Conservation (phyloP, 2,888 invertebrate genomes). For the Campaea margaritaria region DNA sequence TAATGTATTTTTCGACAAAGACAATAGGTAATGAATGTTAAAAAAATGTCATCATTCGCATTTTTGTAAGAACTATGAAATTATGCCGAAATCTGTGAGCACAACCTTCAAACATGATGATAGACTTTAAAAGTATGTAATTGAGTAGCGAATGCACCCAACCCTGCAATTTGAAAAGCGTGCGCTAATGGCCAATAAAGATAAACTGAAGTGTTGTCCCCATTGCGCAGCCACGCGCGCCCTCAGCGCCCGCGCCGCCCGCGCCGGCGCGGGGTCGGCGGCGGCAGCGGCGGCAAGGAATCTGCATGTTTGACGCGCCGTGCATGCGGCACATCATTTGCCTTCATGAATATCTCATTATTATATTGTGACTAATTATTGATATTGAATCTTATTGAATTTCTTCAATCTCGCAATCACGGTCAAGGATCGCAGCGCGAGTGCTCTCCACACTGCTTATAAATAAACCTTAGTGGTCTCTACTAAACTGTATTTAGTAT, state of each 20-base stretch:
- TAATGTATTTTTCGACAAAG: too few relatives aligned
- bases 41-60: background rate
- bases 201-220: conserved; percentile 32
- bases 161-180: conserved; percentile 14
- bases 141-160: conserved; percentile 18
- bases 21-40: background rate
- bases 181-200: conserved; percentile 20
- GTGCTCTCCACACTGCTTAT: too few relatives aligned
- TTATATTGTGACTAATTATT: too few relatives aligned
- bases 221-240: conserved; percentile 34
- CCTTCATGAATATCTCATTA: background rate
- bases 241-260: background rate
- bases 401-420: too few relatives aligned
- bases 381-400: too few relatives aligned
- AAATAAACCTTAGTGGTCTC: too few relatives aligned
- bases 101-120: conserved; percentile 9
- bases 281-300: too few relatives aligned
- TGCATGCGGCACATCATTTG: too few relatives aligned
- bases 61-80: conserved; percentile 5
- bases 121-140: conserved; percentile 9
- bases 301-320: too few relatives aligned
- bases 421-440: too few relatives aligned
- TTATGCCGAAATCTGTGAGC: conserved; percentile 7
- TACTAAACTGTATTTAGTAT: too few relatives aligned
- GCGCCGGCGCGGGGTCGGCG: too few relatives aligned